A percentile compares a stretch with the other conserved stretches of the same genome.
Evolutionary conservation across 2,113 vertebrate species (phyloP).

Genomic region (Falcunculus frontatus): DNA sequence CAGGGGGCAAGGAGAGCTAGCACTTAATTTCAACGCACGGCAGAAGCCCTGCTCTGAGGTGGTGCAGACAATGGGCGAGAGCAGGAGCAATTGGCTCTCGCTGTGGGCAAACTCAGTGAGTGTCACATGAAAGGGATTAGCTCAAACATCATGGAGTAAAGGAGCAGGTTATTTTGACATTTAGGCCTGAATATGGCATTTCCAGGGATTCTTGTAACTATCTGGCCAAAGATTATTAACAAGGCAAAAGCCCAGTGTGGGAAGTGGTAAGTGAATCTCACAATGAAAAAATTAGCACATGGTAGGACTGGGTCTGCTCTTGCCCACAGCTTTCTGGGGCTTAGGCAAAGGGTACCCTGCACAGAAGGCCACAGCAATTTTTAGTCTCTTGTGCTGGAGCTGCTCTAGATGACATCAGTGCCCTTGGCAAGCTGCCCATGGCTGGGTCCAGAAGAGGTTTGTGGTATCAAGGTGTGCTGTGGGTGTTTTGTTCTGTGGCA

Average conservation of each 20-base stretch:
- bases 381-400: background rate
- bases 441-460: background rate
- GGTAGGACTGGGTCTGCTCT: background rate
- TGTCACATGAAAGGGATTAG: background rate
- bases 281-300: background rate
- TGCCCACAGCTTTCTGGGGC: background rate
- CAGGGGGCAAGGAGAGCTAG: background rate
- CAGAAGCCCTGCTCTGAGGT: background rate
- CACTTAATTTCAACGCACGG: fast-evolving
- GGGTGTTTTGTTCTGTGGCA: background rate
- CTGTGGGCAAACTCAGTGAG: background rate
- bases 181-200: background rate
- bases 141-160: background rate
- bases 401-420: background rate
- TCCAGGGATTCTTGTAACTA: background rate
- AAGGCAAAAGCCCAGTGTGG: background rate
- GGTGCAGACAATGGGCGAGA: too few species aligned
- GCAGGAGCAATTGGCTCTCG: background rate
- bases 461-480: background rate
- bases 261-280: too few species aligned
- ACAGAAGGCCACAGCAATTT: background rate
- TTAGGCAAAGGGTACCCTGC: background rate
- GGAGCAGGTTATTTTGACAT: background rate
- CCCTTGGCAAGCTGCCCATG: background rate
- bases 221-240: background rate